These are phyloP conservation scores for Coptodon bakossiorum DNA, from an alignment of 2,113 vertebrate species.

Conservation along the genomic window DNA sequence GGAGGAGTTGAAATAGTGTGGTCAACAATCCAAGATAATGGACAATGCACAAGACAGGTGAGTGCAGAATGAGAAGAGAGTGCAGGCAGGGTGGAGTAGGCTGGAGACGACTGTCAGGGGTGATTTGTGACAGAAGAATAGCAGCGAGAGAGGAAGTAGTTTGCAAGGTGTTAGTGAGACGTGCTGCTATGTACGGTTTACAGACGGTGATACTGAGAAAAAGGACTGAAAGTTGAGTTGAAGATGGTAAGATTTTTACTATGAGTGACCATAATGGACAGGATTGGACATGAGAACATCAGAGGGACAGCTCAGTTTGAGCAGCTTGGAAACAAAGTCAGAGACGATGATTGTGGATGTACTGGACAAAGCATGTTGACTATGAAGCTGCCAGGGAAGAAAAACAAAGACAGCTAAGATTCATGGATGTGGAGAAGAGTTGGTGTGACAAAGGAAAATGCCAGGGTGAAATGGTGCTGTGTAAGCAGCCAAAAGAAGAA, in stretches of 20 bases:
- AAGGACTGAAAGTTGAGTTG: background rate
- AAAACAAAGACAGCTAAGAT: rapidly evolving
- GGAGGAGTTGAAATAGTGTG: background rate
- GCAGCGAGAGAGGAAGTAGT: background rate
- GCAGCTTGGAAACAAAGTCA: background rate
- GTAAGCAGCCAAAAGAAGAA: rapidly evolving
- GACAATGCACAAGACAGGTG: background rate
- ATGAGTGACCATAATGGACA: background rate
- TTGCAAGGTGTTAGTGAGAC: background rate
- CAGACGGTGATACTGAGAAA: background rate
- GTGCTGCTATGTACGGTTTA: background rate
- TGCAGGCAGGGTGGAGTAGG: background rate
- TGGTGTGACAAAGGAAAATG: background rate
- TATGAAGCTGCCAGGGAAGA: background rate
- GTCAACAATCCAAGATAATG: background rate
- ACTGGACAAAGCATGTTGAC: background rate
- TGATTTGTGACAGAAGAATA: background rate
- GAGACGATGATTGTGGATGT: background rate
- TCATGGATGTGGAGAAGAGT: rapidly evolving
- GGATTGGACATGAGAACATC: background rate
- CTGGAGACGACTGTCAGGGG: background rate
- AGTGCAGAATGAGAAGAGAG: background rate
- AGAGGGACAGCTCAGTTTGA: background rate
- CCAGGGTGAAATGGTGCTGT: background rate
- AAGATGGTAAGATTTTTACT: background rate